phyloP scores from a whole-genome alignment of 2,113 vertebrate genomes.

The Salvator merianae region DNA sequence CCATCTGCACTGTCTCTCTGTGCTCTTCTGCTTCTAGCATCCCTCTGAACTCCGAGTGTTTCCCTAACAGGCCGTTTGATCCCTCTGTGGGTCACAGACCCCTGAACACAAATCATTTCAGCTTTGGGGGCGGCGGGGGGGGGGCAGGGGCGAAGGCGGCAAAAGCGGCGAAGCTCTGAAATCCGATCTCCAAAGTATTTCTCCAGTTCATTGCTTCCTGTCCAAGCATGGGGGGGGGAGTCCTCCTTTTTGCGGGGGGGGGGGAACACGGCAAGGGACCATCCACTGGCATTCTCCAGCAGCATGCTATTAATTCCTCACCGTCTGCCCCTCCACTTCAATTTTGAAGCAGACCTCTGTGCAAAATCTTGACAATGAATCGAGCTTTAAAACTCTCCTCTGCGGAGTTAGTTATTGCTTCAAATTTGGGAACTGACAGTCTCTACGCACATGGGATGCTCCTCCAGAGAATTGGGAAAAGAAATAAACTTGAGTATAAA shows the following conservation, averaged over 20 bases:
- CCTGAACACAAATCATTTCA: conserved; percentile 94
- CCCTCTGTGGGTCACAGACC: conserved; percentile 91
- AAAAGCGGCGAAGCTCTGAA: conserved; percentile 79
- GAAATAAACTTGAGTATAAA: too few relatives aligned
- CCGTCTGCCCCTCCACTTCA: too few relatives aligned
- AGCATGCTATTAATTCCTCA: too few relatives aligned
- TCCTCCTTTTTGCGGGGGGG: conserved; percentile 77
- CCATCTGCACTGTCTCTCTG: conserved; percentile 91
- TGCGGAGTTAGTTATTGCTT: too few relatives aligned
- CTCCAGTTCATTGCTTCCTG: conserved; percentile 40
- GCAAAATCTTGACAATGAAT: background rate
- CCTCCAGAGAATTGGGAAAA: too few relatives aligned
- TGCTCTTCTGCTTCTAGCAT: conserved; percentile 73
- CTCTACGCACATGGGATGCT: too few relatives aligned
- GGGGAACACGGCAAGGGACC: conserved; percentile 64
- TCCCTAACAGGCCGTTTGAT: conserved; percentile 87
- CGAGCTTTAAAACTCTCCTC: too few relatives aligned
- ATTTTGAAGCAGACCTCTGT: background rate
- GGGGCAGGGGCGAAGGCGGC: conserved; percentile 65
- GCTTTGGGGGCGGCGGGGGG: conserved; percentile 79
- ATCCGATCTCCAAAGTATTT: conserved; percentile 88
- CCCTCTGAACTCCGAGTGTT: conserved; percentile 88
- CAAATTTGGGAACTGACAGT: too few relatives aligned
- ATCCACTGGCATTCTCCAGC: conserved; percentile 63
- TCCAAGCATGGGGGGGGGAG: conserved; percentile 72